Base-by-base conservation (phyloP, 2,888 invertebrate genomes). In the Lamellibrachia satsuma region DNA sequence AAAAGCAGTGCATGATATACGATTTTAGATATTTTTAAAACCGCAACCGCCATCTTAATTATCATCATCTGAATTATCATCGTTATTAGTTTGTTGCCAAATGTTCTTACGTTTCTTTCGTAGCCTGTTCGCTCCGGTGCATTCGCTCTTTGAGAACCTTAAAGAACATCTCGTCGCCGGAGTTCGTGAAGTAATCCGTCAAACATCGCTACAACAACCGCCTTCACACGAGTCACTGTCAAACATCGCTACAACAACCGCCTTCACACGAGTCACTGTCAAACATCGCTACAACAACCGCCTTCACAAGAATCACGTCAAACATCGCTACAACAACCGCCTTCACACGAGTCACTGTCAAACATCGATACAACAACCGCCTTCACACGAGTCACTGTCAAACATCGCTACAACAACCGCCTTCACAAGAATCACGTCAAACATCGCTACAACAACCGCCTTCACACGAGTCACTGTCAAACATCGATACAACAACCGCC, bases 111-210 rank as follows among this genome's bases (percentile, higher is more conserved):
- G 96, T 96, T 94, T 96, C 96, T 94, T 96, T 96, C 93, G 96
- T 96, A 27, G 96, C 96, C 92, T 96, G 95, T 8, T 96, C 96
- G 90, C 96, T 96, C 15, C 96, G 93, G 52, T 96, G 95, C 95
- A 96, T 96, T 93, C 96, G 93, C 93, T 96, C 95, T 92, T 96
- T 93, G n/a, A 96, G 96, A 6, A 96, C 96, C 95, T 96, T 95
- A 94, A 96, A 96, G 94, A 96, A 96, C 11, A 96, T 96, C 92
- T 96, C 96, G 92, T 96, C 96, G 91, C 96, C 93, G 4, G 96
- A 96, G 11, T 96, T 95, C 93, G 96, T 94, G 93, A 96, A 96
- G 94, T 96, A 96, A 52, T 96, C 94, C 3, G 75, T 75, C 75
- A 75, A 22, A 75, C 75, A 75, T 75, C 6, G 75, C 75, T 75